These are phyloP conservation scores for Sminthurinus aureus DNA, from an alignment of 2,888 invertebrate species.

Conservation along the genomic window DNA sequence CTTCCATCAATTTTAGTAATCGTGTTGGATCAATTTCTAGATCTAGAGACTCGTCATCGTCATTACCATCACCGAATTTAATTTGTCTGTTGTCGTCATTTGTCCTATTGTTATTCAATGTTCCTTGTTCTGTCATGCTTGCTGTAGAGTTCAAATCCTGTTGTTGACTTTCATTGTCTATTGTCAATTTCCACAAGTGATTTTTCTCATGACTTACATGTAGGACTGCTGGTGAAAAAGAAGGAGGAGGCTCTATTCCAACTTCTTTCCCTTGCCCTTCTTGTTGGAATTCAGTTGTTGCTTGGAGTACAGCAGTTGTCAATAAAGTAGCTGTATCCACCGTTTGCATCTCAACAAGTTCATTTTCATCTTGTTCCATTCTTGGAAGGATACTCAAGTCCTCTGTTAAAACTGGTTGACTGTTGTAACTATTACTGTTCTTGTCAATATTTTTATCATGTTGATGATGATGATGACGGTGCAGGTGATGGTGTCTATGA, in stretches of 20 bases:
- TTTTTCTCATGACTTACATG: conserved; percentile 7
- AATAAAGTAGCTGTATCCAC: conserved; percentile 19
- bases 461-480: not conserved
- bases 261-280: not conserved
- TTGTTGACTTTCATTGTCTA: not conserved
- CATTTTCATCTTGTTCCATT: conserved; percentile 20
- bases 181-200: conserved; percentile 26
- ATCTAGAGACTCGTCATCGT: conserved; percentile 1
- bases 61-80: not conserved
- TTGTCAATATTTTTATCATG: not conserved
- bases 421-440: no score
- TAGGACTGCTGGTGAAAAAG: not conserved
- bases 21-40: not conserved
- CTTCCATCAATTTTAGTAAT: not conserved
- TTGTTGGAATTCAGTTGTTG: not conserved
- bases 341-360: conserved; percentile 4
- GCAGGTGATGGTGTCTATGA: not conserved
- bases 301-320: not conserved
- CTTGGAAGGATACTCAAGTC: not conserved
- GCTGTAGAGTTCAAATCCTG: no score
- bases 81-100: no score
- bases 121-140: no score
- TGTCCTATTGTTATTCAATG: no score
- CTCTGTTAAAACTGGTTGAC: not conserved
- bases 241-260: no score